Percentiles rank a stretch among this genome's conserved stretches.
phyloP scores from a whole-genome alignment of 2,797 vertebrate genomes.

The Phoeniculus purpureus region DNA sequence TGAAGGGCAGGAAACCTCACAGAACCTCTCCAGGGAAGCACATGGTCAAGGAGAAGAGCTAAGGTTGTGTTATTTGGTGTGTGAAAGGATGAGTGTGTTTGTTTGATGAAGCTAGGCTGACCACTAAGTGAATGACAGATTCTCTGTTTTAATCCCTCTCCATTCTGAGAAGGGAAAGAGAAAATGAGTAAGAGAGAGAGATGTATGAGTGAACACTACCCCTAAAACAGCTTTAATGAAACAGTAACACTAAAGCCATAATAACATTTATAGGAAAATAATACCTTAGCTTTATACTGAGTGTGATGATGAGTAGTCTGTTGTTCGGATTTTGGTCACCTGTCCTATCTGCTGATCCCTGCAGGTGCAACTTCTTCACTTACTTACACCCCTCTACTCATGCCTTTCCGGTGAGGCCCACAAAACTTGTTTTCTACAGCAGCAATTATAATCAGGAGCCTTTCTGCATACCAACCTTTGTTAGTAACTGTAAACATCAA shows the following conservation, averaged over 20 bases:
- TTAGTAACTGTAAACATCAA: not conserved
- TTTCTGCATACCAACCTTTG: not conserved
- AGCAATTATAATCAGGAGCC: not conserved
- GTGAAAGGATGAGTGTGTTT: not conserved
- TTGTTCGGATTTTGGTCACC: not conserved
- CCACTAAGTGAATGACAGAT: not conserved
- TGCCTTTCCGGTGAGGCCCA: not conserved
- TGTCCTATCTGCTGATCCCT: not conserved
- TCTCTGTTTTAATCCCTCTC: not conserved
- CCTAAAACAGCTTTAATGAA: not conserved
- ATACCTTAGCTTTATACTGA: not conserved
- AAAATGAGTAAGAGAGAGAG: not conserved
- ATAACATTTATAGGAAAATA: not conserved
- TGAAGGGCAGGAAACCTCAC: not conserved
- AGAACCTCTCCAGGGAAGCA: not conserved
- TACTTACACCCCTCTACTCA: not conserved
- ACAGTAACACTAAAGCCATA: not conserved
- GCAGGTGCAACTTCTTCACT: not conserved
- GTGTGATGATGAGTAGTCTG: not conserved
- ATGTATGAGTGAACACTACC: not conserved
- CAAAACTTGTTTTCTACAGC: not conserved
- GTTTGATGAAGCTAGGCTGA: not conserved
- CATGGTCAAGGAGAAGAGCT: not conserved
- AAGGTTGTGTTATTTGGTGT: not conserved
- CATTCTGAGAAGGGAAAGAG: not conserved